Evolutionary conservation across 2,888 invertebrate genomes (phyloP).

Genomic region (Meta bourneti): DNA sequence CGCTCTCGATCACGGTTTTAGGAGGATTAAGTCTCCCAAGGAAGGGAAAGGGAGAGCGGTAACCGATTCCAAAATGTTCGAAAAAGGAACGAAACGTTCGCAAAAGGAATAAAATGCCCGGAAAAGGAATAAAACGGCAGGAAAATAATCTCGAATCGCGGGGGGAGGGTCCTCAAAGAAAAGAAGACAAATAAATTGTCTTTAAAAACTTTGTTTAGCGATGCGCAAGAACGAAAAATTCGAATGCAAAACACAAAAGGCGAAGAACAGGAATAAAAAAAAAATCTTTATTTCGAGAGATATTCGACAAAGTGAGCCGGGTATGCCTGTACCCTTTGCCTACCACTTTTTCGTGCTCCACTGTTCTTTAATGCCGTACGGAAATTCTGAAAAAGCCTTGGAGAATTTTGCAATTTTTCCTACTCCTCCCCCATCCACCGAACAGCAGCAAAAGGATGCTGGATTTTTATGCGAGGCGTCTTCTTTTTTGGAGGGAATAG

Average conservation of each 20-base stretch:
- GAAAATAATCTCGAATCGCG: not conserved
- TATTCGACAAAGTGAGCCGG: constrained; percentile 22
- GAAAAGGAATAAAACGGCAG: not conserved
- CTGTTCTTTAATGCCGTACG: constrained; percentile 33
- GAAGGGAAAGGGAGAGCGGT: not conserved
- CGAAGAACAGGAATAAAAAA: not conserved
- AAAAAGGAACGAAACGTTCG: not conserved
- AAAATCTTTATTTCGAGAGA: not conserved
- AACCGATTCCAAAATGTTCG: not conserved
- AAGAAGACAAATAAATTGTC: constrained; percentile 6
- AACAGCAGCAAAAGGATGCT: not conserved
- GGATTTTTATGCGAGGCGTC: not conserved
- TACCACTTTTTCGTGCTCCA: constrained; percentile 31
- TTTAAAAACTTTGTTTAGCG: constrained; percentile 14
- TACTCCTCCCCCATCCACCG: not conserved
- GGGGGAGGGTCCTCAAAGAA: not conserved
- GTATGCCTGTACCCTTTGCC: not conserved
- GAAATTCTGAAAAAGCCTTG: constrained; percentile 31
- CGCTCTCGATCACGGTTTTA: not conserved
- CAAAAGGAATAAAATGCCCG: not conserved
- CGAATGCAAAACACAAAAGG: constrained; percentile 24
- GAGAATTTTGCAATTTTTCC: constrained; percentile 34
- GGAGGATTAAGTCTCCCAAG: not conserved
- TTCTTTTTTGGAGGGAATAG: constrained; percentile 30
- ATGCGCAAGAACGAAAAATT: constrained; percentile 6